Base-by-base conservation (phyloP, 1,140 invertebrate species). In the Apis florea region DNA sequence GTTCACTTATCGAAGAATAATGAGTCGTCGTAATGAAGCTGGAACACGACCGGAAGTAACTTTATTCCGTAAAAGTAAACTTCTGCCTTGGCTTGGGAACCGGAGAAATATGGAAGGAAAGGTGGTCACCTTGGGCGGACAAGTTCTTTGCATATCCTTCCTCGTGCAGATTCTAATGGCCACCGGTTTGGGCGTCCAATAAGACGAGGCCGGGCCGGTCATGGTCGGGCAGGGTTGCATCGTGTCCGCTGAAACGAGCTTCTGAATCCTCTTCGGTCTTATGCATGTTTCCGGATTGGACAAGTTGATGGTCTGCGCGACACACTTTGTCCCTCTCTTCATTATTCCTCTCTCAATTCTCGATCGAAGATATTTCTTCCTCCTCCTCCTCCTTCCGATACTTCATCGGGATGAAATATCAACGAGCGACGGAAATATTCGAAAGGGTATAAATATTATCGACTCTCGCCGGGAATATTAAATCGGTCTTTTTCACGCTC, bases 261-360 rank as follows among this genome's bases (percentile, higher is more conserved):
- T 91, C 73, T 85, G 85, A 15, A 90, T 70, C 11, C 19, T 68
- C 53, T 64, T 81, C 17, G 87, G 88, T 61, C 59, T 77, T 49
- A 81, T n/a, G 79, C 85, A 91, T 17, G 72, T 86, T 79, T 88
- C 89, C 4, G 88, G 85, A 49, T 87, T 83, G 6, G 89, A 90
- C 71, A 91, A 77, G 71, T 91, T 92, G 66, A 92, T 91, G 56
- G 89, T 90, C 24, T 79, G 85, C 0, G 68, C 89, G 66, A 90
- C 70, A 70, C 83, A 87, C 71, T 85, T 89, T 0, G 82, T 67
- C 5, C 87, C 82, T n/a, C 79, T 87, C 70, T 83, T 90, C 90
- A 90, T 91, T 49, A 69, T 85, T 40, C 58, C 15, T 40, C 31
- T 53, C 13, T 64, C 11, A 47, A 21, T 26, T 53, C 11, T 10